Conservation (phyloP, 2,113 vertebrate species). For the Python bivittatus region DNA sequence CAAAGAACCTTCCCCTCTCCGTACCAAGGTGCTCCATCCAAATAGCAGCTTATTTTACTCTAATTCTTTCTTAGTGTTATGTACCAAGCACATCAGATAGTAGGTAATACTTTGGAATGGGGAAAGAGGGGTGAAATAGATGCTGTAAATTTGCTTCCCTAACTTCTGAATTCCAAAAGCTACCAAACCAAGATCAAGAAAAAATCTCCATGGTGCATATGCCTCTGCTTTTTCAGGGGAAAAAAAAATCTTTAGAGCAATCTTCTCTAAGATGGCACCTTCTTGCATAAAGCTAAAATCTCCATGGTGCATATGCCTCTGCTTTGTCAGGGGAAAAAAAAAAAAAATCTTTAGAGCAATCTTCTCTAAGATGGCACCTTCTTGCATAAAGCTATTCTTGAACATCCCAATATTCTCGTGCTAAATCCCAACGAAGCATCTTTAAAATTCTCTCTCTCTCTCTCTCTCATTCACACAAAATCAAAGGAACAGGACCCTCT, state of each 20-base stretch:
- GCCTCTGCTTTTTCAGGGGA: not conserved
- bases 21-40: not conserved
- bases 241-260: no score
- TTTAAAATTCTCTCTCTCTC: no score
- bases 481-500: constrained; percentile 19
- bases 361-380: not conserved
- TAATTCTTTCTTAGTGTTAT: not conserved
- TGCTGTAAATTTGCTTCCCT: not conserved
- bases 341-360: not conserved
- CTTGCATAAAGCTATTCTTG: not conserved
- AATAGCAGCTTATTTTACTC: not conserved
- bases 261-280: no score
- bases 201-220: not conserved
- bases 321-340: not conserved
- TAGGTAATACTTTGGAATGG: not conserved
- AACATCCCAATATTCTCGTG: not conserved
- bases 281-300: no score
- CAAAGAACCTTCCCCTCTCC: no score
- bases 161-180: not conserved
- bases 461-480: not conserved
- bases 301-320: not conserved
- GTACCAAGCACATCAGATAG: not conserved
- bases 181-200: not conserved
- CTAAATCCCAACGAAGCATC: not conserved
- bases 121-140: no score